Evolutionary conservation across 2,797 vertebrate species (phyloP).

Genomic region (Yasuhikotakia modesta): DNA sequence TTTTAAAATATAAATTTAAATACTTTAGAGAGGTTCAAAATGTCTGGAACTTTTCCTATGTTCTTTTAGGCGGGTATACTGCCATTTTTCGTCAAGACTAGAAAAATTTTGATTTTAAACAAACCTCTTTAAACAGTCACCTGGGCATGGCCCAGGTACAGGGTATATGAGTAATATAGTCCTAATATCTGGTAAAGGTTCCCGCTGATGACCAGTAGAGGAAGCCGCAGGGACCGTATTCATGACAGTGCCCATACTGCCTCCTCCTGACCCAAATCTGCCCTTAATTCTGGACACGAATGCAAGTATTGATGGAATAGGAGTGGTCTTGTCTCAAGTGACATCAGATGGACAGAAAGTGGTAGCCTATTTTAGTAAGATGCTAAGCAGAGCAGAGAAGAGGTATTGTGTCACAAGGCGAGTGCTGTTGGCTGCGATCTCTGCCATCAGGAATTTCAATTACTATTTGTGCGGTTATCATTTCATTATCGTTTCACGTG

Average conservation of each 20-base stretch:
- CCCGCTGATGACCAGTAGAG: no score
- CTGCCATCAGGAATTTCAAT: not conserved
- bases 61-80: no score
- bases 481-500: not conserved
- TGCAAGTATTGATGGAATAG: not conserved
- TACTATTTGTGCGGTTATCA: not conserved
- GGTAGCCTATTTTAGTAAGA: not conserved
- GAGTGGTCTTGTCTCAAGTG: not conserved
- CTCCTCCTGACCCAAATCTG: not conserved
- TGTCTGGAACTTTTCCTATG: no score
- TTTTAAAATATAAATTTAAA: no score
- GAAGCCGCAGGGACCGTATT: no score
- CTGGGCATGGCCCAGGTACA: no score
- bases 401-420: not conserved
- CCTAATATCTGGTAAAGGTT: no score
- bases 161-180: no score
- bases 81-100: no score
- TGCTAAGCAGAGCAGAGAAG: not conserved
- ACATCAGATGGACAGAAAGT: not conserved
- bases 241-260: slow-evolving; percentile 27
- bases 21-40: no score
- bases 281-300: slow-evolving; percentile 20
- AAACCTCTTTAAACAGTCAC: no score
- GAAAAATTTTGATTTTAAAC: no score
- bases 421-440: not conserved